phyloP scores from a whole-genome alignment of 2,113 vertebrate genomes.

The Sander lucioperca region DNA sequence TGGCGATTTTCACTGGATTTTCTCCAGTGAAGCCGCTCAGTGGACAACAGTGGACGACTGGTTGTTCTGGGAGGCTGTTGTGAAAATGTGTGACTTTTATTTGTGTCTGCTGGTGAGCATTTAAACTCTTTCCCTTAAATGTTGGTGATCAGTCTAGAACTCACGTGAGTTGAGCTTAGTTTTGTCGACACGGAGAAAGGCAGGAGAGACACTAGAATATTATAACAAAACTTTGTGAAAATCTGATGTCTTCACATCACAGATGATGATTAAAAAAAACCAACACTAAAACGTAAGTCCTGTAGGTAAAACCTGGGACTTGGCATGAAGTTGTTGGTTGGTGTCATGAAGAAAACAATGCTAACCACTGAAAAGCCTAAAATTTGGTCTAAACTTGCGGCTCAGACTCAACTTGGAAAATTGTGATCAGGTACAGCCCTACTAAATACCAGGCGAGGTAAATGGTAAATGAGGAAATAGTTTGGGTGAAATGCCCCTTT shows the following conservation, averaged over 20 bases:
- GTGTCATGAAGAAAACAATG: neutral
- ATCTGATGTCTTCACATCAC: neutral
- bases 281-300: neutral
- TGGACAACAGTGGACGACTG: neutral
- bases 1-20: constrained; percentile 9
- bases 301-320: neutral
- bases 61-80: neutral
- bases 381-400: neutral
- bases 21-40: neutral
- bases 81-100: neutral
- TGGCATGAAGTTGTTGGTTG: neutral
- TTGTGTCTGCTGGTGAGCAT: neutral
- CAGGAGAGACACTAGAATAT: neutral
- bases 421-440: neutral
- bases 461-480: neutral
- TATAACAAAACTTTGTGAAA: neutral
- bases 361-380: neutral
- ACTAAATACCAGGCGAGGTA: no score
- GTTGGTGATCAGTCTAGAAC: neutral
- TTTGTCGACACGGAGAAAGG: neutral
- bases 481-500: neutral
- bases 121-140: neutral
- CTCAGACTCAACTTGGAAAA: neutral
- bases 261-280: neutral
- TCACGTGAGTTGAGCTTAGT: neutral